Evolutionary conservation across 1,140 invertebrate genomes (phyloP).

Genomic region (Leptinotarsa texana): DNA sequence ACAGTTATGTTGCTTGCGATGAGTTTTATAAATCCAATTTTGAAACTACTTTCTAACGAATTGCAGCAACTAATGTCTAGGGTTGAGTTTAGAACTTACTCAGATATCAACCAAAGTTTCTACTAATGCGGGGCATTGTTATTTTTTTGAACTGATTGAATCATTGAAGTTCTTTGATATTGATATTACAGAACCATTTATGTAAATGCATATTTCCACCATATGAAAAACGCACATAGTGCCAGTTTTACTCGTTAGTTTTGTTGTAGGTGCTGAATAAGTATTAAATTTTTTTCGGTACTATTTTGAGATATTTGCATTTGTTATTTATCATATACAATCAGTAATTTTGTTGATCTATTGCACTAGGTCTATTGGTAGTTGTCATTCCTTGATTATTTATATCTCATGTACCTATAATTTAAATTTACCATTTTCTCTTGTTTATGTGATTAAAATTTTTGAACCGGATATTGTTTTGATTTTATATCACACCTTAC

Average conservation of each 20-base stretch:
- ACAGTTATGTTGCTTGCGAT: too few relatives aligned
- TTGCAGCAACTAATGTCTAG: too few relatives aligned
- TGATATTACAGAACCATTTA: not conserved
- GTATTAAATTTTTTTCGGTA: too few relatives aligned
- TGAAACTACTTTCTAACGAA: too few relatives aligned
- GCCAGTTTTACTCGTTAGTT: not conserved
- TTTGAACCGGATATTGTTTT: not conserved
- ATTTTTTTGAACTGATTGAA: not conserved
- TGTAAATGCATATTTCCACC: slow-evolving; percentile 4
- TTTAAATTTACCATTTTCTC: not conserved
- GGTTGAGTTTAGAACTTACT: too few relatives aligned
- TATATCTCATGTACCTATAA: not conserved
- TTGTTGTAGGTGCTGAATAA: too few relatives aligned
- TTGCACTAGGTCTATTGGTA: not conserved
- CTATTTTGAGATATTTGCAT: not conserved
- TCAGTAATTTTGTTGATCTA: not conserved
- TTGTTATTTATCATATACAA: not conserved
- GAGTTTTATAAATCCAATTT: too few relatives aligned
- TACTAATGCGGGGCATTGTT: not conserved
- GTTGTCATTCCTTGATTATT: slow-evolving; percentile 6
- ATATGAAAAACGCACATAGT: not conserved
- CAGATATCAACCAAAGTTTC: too few relatives aligned
- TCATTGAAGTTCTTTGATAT: not conserved
- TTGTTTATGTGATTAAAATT: not conserved
- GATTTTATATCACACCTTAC: not conserved